Conservation (phyloP, 92 coral and sea anemone genomes). For the Nematostella vectensis region DNA sequence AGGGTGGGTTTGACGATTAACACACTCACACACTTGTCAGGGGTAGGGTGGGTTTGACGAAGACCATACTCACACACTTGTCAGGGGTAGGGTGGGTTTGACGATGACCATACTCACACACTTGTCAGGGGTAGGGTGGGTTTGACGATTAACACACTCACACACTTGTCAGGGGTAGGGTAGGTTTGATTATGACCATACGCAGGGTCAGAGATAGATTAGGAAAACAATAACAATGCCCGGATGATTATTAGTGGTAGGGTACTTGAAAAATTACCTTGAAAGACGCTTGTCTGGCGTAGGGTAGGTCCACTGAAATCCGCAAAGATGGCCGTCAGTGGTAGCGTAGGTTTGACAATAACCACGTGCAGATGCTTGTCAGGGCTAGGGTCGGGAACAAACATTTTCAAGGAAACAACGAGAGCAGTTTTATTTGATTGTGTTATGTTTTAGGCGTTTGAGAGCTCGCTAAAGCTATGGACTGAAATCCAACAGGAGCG, state of each 20-base stretch:
- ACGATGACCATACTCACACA: slow-evolving; percentile 94
- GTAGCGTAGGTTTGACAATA: slow-evolving; percentile 89
- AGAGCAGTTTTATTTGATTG: no score
- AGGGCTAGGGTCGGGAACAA: slow-evolving; percentile 95
- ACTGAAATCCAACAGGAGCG: slow-evolving; percentile 83
- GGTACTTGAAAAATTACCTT: slow-evolving; percentile 91
- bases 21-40: slow-evolving; percentile 95
- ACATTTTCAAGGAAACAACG: no score
- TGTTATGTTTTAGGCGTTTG: slow-evolving; percentile 84
- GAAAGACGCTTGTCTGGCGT: slow-evolving; percentile 93
- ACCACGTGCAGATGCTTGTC: slow-evolving; percentile 95
- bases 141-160: no score
- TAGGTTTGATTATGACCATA: no score
- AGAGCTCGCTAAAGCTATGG: slow-evolving; percentile 80
- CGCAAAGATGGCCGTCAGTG: slow-evolving; percentile 96
- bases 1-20: slow-evolving; percentile 90
- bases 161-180: no score
- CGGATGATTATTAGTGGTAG: slow-evolving; percentile 96
- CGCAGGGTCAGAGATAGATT: no score
- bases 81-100: slow-evolving; percentile 90
- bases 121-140: slow-evolving; percentile 93
- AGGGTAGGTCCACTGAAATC: slow-evolving; percentile 90
- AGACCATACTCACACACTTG: slow-evolving; percentile 93
- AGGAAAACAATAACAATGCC: no score
- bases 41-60: slow-evolving; percentile 91